Conservation (phyloP, 2,888 invertebrate genomes). For the Acanthoscelides obtectus region DNA sequence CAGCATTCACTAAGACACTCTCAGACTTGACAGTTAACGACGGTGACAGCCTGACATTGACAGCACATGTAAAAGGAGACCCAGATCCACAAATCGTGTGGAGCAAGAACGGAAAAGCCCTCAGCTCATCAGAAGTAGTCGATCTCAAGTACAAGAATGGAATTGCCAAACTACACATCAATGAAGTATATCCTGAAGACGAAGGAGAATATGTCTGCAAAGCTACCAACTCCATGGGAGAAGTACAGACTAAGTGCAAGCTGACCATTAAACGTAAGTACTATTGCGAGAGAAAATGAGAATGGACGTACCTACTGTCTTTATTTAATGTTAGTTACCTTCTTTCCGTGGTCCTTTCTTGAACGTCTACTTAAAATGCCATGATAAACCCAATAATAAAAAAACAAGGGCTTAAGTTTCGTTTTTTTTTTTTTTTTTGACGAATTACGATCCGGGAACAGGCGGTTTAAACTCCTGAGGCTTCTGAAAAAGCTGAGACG, state of each 20-base stretch:
- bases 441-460: too few species aligned
- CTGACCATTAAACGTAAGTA: conserved; percentile 77
- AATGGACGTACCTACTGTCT: too few species aligned
- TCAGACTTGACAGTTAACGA: conserved; percentile 74
- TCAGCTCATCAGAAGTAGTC: conserved; percentile 76
- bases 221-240: conserved; percentile 88
- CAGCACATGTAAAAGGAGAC: conserved; percentile 82
- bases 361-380: too few species aligned
- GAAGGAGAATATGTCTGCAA: conserved; percentile 86
- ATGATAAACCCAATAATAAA: too few species aligned
- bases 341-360: too few species aligned
- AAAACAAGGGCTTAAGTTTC: too few species aligned
- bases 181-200: conserved; percentile 93
- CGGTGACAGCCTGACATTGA: conserved; percentile 80
- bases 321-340: too few species aligned
- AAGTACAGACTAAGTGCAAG: conserved; percentile 77
- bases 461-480: too few species aligned
- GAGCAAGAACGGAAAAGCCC: conserved; percentile 78
- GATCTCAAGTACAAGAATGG: conserved; percentile 91
- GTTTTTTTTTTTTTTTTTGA: too few species aligned
- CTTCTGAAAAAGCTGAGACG: too few species aligned
- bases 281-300: too few species aligned
- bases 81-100: conserved; percentile 90
- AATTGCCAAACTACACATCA: conserved; percentile 80
- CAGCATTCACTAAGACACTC: conserved; percentile 76